Base-by-base conservation (phyloP, 2,113 vertebrate species). In the Chauna torquata region DNA sequence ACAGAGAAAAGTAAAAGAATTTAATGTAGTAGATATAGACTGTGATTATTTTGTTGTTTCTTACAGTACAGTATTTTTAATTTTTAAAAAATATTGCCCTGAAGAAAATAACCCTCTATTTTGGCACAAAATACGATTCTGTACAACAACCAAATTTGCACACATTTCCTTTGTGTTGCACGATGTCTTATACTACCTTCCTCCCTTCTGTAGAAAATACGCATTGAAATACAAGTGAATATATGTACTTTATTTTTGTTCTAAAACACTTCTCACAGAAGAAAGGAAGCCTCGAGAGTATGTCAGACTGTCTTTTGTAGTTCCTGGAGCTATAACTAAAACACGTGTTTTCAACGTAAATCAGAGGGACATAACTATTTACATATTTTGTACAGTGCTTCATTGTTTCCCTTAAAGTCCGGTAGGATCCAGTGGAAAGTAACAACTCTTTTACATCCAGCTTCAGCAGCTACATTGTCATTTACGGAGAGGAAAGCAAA, bases 291-390 rank as follows among this genome's bases (percentile, higher is more conserved):
- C 58, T 52, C 42, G 38, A 84, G 45, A 70, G 36, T 66, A 80
- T 77, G 93, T 94, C 76, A 77, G 30, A 59, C 12, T 64, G 22
- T 47, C 65, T 72, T 91, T 90, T 87, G 69, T 23, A 82, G 66
- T 88, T 94, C 34, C 57, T 96, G 70, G 61, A 72, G 52, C 70
- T 91, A 20, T 72, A 92, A 94, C 20, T 79, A 61, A 82, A 93
- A 68, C 3, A 72, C 45, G 0, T 5, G 2, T 94, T 96, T 84
- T 78, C 44, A 78, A 24, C 65, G 47, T 91, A 96, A 91, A 96
- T 96, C 83, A 87, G 32, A 80, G 44, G 27, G 27, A 79, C 78
- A 49, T 22, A 82, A 87, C 32, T 84, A 89, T 59, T 94, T 94
- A 55, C 74, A 82, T 30, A 42, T 91, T 81, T 90, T 58, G 27